Conservation (phyloP, 2,797 vertebrate species). For the Microctenopoma stevenorrisi region DNA sequence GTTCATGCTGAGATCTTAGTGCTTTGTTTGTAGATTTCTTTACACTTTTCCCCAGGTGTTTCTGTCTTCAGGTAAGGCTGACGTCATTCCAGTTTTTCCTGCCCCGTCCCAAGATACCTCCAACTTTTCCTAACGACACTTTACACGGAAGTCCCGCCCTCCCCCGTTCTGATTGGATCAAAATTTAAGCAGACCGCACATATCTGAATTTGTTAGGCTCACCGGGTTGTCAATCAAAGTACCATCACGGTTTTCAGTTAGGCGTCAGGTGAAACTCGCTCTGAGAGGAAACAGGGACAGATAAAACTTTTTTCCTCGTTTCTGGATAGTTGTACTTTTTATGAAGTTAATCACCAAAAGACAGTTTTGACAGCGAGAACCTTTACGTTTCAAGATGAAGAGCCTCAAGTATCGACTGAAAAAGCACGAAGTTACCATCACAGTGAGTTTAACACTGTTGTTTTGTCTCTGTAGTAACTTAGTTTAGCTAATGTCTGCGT, state of each 20-base stretch:
- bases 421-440: slow-evolving; percentile 89
- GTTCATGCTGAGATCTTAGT: neutral
- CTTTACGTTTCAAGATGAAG: slow-evolving; percentile 80
- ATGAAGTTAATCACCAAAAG: slow-evolving; percentile 14
- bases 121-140: slow-evolving; percentile 42
- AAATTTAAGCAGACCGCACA: neutral
- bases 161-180: slow-evolving; percentile 62
- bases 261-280: slow-evolving; percentile 85
- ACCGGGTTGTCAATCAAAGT: slow-evolving; percentile 40
- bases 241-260: slow-evolving; percentile 58
- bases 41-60: slow-evolving; percentile 34
- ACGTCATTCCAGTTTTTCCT: slow-evolving; percentile 63
- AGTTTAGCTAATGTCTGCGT: slow-evolving; percentile 11
- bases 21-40: neutral
- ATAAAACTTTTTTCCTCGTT: slow-evolving; percentile 53
- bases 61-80: slow-evolving; percentile 58
- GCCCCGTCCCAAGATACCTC: slow-evolving; percentile 63
- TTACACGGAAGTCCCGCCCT: slow-evolving; percentile 81
- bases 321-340: slow-evolving; percentile 7
- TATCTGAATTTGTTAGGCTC: slow-evolving; percentile 59
- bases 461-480: neutral
- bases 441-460: slow-evolving; percentile 79
- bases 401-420: slow-evolving; percentile 89
- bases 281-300: slow-evolving; percentile 39
- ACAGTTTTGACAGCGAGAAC: slow-evolving; percentile 20